Evolutionary conservation across 2,888 invertebrate species (phyloP), one percentile per base, ranked within the genome.

Genomic region (Artemia sinica): DNA sequence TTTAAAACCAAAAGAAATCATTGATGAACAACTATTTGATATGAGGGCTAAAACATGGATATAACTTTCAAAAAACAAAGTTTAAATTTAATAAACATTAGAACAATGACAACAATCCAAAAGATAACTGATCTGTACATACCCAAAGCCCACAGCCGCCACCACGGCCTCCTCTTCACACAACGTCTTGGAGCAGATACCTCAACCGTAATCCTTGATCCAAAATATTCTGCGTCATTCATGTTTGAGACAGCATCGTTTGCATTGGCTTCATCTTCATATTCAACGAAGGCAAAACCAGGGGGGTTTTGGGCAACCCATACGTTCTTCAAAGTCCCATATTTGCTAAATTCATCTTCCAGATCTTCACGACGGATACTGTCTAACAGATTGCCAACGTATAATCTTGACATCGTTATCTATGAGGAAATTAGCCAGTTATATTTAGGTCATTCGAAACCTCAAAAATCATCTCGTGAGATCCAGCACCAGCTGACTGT

Each of bases 281-380:
- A 58, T 10, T 58, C 63, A 9, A 58, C 63, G 10, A 58, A 58
- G 63, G 63, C 63, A 58, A 58, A 58, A 28, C 63, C 63, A 58
- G 63, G 63, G 63, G 63, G 63, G 9, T 58, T 58, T 9, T 58
- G 63, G 2, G 63, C 63, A 58, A 58, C 63, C 63, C 63, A 58
- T 10, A 58, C 63, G 63, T 28, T 58, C 10, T 58, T 58, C 63
- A 58, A 28, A 28, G 14, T 10, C 14, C 63, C 63, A 58, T 18
- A 58, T 58, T 28, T 58, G 63, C 28, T 58, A 28, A 58, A 58
- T 58, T 58, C 63, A 58, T 28, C 63, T 58, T 58, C 63, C n/a
- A 58, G 63, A 58, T 58, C 63, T 18, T 58, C 63, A 18, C 63
- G 63, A 9, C 14, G n/a, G 14, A 58, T 11, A 58, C 8, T 58